Conservation (phyloP, 2,888 invertebrate genomes). For the Ornithoptera priamus region DNA sequence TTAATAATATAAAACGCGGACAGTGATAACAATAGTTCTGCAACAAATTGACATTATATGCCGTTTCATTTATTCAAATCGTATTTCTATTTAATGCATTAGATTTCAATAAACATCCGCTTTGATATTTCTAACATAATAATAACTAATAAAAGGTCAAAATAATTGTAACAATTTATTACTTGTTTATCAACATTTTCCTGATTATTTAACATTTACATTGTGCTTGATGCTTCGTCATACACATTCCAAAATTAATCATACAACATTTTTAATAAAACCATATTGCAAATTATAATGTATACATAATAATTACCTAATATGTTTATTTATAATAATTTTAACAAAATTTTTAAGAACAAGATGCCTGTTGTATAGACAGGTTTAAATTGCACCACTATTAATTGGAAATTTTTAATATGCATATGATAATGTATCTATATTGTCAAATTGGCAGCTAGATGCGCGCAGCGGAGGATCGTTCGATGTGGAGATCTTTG, state of each 20-base stretch:
- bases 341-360: no score
- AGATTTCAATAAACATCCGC: slow-evolving; percentile 44
- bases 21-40: slow-evolving; percentile 57
- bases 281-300: background rate
- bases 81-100: slow-evolving; percentile 64
- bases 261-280: background rate
- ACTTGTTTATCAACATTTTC: background rate
- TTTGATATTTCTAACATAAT: slow-evolving; percentile 28
- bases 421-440: no score
- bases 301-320: no score
- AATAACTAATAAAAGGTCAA: background rate
- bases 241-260: background rate
- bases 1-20: slow-evolving; percentile 69
- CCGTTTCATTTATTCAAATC: slow-evolving; percentile 56
- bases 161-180: background rate
- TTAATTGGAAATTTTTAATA: no score
- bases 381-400: no score
- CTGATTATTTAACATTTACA: no score
- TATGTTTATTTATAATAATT: no score
- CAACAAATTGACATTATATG: slow-evolving; percentile 71
- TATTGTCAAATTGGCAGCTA: no score
- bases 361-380: no score
- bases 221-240: background rate
- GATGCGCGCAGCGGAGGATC: no score
- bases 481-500: no score